These are phyloP conservation scores for Pangasianodon gigas DNA, from an alignment of 2,113 vertebrate genomes.

Conservation along the genomic window DNA sequence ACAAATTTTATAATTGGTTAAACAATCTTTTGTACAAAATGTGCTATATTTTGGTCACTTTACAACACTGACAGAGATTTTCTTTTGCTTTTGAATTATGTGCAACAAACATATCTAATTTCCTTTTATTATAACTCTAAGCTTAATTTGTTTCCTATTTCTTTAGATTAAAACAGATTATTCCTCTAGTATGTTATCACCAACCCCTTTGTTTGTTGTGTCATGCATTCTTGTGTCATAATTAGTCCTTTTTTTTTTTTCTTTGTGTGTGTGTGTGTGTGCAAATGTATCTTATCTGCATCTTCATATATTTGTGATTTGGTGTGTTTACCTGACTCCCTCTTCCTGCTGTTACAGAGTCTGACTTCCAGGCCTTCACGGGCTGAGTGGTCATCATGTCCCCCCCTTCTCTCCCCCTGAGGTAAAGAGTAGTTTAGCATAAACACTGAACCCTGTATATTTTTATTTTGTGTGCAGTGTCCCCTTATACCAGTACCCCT, in stretches of 20 bases:
- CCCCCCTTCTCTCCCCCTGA: conserved; percentile 50
- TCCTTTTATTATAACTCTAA: neutral
- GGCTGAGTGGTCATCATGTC: conserved; percentile 69
- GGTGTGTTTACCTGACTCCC: conserved; percentile 59
- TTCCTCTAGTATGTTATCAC: neutral
- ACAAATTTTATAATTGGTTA: conserved; percentile 8
- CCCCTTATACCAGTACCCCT: neutral
- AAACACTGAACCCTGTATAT: neutral
- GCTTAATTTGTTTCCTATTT: neutral
- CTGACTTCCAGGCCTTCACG: conserved; percentile 80
- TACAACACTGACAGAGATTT: neutral
- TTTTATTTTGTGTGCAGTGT: conserved; percentile 24
- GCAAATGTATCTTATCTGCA: conserved; percentile 5
- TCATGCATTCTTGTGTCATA: neutral
- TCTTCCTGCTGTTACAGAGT: conserved; percentile 76
- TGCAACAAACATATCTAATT: neutral
- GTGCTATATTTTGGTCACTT: neutral
- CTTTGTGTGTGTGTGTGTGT: neutral
- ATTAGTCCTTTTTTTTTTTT: neutral
- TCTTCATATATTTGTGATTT: conserved; percentile 37
- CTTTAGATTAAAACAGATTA: neutral
- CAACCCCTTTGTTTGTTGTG: neutral
- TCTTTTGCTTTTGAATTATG: neutral
- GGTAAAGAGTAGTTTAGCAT: conserved; percentile 67
- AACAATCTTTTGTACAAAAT: neutral